Base-by-base conservation (phyloP, 2,113 vertebrate species). In the Sebastes fasciatus region DNA sequence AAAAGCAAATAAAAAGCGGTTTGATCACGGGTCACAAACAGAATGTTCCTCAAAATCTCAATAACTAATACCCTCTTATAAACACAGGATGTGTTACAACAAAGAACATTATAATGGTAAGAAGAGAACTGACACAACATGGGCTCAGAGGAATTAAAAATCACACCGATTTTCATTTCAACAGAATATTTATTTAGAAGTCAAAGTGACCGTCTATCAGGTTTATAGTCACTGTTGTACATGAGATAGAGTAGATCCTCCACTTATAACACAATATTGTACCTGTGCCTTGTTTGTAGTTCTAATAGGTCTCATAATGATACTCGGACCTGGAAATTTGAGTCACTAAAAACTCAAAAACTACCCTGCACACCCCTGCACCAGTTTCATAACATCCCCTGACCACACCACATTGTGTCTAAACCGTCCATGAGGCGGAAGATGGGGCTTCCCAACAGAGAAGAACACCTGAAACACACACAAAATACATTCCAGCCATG, bases 381-480 rank as follows among this genome's bases (percentile, higher is more conserved):
- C 34, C 60, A 62, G 9, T 61, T 92, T 92, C 76, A 91, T 74
- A 0, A 94, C 66, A 23, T 96, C 94, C 61, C 96, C 70, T 3
- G 54, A 72, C 70, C 45, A 74, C 9, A 61, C 21, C 96, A 94
- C 95, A 17, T 93, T 82, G 40, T 83, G 92, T 23, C 93, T 94
- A 63, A 97, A 96, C 3, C 84, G 92, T 0, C 95, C 96, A 0
- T 12, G 2, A 0, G 17, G n/a, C 0, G 93, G 91, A 0, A 65
- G 81, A 69, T 92, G 96, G 5, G 94, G 87, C 34, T 81, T 60
- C 46, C 72, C 64, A 1, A 94, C 88, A 82, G 93, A 97, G 79
- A 93, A 95, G 76, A 97, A 94, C 0, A 97, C 86, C 96, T 97
- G 0, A 34, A 26, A 40, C 4, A 62, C 45, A 70, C 23, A 51